These are phyloP conservation scores for Antrozous pallidus DNA, from an alignment of 2,797 vertebrate species.

Conservation along the genomic window DNA sequence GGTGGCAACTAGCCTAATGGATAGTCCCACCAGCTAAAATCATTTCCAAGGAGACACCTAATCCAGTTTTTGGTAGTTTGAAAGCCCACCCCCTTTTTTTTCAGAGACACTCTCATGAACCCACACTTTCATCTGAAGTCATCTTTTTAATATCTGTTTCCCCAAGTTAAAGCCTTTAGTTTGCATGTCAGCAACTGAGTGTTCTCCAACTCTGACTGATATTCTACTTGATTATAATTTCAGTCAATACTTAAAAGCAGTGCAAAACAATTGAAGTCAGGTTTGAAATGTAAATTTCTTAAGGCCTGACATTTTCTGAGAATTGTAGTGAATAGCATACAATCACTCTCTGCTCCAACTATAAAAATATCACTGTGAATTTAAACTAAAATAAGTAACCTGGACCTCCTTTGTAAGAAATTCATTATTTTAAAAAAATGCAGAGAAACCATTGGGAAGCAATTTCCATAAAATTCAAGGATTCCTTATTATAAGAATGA, in stretches of 20 bases:
- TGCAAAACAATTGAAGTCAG: background rate
- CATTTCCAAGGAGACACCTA: background rate
- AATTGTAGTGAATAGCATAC: background rate
- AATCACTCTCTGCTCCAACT: background rate
- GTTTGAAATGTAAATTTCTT: background rate
- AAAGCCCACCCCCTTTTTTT: background rate
- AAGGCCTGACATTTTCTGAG: background rate
- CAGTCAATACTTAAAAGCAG: background rate
- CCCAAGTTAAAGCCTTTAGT: background rate
- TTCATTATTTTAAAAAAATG: background rate
- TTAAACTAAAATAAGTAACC: slow-evolving; percentile 24
- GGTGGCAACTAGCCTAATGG: background rate
- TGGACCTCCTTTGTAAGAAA: background rate
- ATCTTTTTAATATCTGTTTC: background rate
- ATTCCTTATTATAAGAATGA: background rate
- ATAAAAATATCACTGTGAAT: slow-evolving; percentile 29
- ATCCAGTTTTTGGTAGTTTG: background rate
- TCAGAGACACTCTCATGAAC: background rate
- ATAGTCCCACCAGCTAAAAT: background rate
- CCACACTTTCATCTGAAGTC: background rate
- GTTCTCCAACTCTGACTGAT: background rate
- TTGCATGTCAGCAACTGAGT: background rate
- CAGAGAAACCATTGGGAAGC: background rate
- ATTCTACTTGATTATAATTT: background rate
- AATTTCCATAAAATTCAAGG: slow-evolving; percentile 27